These are phyloP conservation scores for Hirtodrosophila duncani DNA, from an alignment of 2,888 invertebrate species.

Conservation along the genomic window DNA sequence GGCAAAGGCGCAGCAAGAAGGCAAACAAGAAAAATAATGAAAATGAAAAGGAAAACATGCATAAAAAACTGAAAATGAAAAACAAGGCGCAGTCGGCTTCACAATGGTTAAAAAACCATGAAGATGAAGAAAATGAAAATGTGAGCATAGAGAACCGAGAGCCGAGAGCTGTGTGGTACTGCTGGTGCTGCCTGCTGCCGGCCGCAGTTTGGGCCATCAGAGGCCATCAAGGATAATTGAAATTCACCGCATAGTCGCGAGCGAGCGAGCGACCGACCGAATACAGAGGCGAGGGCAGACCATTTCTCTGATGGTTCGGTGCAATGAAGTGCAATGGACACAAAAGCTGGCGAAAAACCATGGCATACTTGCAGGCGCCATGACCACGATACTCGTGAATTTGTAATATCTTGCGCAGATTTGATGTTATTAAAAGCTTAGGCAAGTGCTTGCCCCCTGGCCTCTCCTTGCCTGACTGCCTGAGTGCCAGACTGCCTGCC, in stretches of 20 bases:
- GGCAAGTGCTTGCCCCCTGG: background rate
- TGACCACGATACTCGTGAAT: no score
- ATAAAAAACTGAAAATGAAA: constrained; percentile 2
- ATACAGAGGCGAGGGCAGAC: background rate
- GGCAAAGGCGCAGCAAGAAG: constrained; percentile 19
- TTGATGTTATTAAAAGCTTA: constrained; percentile 25
- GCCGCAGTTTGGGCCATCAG: no score
- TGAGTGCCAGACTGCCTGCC: background rate
- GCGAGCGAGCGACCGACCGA: background rate
- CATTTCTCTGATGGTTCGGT: no score
- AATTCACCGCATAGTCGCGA: constrained; percentile 48
- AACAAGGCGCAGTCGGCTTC: no score
- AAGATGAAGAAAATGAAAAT: constrained; percentile 24
- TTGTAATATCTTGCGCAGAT: constrained; percentile 1
- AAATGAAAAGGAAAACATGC: constrained; percentile 30
- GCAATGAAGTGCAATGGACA: no score
- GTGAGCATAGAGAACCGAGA: constrained; percentile 1
- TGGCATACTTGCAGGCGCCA: no score
- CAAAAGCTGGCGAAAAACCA: no score
- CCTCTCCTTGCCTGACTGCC: background rate
- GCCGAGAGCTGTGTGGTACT: no score
- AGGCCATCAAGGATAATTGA: constrained; percentile 57
- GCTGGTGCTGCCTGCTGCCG: no score
- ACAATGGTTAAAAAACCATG: constrained; percentile 28
- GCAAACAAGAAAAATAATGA: constrained; percentile 21